Conservation (phyloP, 64 coral and sea anemone species). For the Actinia tenebrosa region DNA sequence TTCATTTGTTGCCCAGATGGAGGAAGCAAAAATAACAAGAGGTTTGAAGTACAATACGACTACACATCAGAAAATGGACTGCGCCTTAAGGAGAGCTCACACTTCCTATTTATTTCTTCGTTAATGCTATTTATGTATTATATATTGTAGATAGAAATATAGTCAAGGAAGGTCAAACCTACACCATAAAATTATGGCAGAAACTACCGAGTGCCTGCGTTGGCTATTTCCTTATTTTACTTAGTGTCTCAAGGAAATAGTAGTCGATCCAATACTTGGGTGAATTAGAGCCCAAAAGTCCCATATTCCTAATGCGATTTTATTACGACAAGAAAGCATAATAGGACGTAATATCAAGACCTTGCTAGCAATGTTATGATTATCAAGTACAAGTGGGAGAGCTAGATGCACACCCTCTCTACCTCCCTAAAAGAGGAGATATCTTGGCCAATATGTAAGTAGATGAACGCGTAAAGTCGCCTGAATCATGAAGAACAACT, state of each 20-base stretch:
- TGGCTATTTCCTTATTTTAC: too few species aligned
- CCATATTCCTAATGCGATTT: constrained; percentile 12
- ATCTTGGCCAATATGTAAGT: not conserved
- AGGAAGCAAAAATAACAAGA: not conserved
- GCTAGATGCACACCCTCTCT: not conserved
- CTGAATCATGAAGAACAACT: too few species aligned
- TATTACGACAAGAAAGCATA: not conserved
- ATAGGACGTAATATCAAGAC: not conserved
- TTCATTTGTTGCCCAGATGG: not conserved
- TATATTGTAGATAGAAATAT: not conserved
- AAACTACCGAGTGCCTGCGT: too few species aligned
- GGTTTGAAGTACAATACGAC: too few species aligned
- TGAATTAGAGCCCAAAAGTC: not conserved
- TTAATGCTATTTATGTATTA: not conserved
- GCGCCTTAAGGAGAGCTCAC: not conserved
- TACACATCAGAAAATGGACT: too few species aligned
- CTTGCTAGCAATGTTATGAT: not conserved
- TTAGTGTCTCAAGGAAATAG: not conserved
- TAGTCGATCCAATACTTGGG: not conserved
- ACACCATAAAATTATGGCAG: too few species aligned
- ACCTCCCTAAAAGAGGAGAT: not conserved
- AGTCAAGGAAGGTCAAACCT: too few species aligned
- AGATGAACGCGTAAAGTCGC: not conserved
- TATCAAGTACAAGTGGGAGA: not conserved
- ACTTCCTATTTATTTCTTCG: too few species aligned